Base-by-base conservation (phyloP, 2,888 invertebrate species). In the Aphodius granarius region DNA sequence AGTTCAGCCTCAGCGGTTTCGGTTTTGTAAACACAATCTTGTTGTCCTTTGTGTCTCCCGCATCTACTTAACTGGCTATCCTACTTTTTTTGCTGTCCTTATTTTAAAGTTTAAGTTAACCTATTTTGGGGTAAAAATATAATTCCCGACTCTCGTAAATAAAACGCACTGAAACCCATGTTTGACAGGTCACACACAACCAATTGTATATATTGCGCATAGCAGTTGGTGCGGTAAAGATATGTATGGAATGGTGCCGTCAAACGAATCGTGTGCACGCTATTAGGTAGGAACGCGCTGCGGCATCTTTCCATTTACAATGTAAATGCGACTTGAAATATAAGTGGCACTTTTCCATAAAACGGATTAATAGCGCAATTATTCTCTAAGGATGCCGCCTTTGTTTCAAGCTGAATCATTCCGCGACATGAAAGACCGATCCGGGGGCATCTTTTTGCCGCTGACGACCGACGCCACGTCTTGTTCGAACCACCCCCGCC, bases 341-440 rank as follows among this genome's bases (percentile, higher is more conserved):
- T 68, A 22, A 68, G 21, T 22, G 68, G 68, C 68, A 68, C 68
- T 68, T 68, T 68, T 68, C 68, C 68, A 68, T 68, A 68, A 68
- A 68, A 20, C 68, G 22, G 68, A 68, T 68, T 68, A 68, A 68
- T 68, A 68, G 68, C 21, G 21, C 68, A 22, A 21, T 68, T 22
- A 22, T 68, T 68, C 21, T 68, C n/a, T 0, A 19, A 16, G 17
- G 20, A 20, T 22, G 6, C 68, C n/a, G 68, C 68, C 68, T 68
- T 68, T 68, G 68, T 68, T 68, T 21, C 22, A 9, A 21, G 68
- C 22, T 22, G 68, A 68, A 68, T 68, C 68, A 68, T 68, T 68
- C 68, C 21, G 20, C 68, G 68, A 68, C 68, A 68, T 68, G 68
- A 68, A 68, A 68, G 68, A 68, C 68, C 68, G 68, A 19, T 20